Base-by-base conservation (phyloP, 2,888 invertebrate genomes). In the Harpalus rubripes region DNA sequence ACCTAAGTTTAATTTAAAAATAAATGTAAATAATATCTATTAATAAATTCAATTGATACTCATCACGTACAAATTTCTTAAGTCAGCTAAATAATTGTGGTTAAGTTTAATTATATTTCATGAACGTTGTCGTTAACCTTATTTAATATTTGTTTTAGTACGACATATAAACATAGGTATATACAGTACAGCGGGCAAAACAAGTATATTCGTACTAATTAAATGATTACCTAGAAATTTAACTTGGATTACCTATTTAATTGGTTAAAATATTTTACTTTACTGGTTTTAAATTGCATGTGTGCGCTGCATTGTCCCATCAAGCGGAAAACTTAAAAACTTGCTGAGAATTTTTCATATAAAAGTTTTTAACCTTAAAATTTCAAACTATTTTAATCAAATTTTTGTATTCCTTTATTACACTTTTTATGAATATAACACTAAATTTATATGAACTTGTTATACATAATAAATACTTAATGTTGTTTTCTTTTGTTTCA, bases 361-460 rank as follows among this genome's bases (percentile, higher is more conserved):
- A 74, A 74, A 44, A 18, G 41, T 44, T 74, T 74, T 18, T 44
- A 16, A 7, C n/a, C 39, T 39, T 32, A 39, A 63, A 68, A 32
- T 32, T 32, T 32, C 32, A 32, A 32, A 74, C 44, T 74, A 74
- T 74, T 74, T 74, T 74, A 74, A 74, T 74, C 44, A 74, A 74
- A 68, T 74, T 74, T 74, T 39, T 68, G 22, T 39, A 32, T 15
- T 39, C n/a, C 15, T 68, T 68, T 15, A 15, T 68, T 68, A 12
- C 12, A 63, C 8, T 10, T 12, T 52, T 52, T 52, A 12, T 52
- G 44, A 52, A 26, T 63, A 4, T 12, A 26, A 22, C 12, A 63
- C 26, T 63, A 63, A 63, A 5, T 63, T 22, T 63, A 32, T 32
- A 12, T 22, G 12, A 61, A 4, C 6, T 10, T 44, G 18, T 22